phyloP scores from a whole-genome alignment of 2,113 vertebrate genomes.

The Chinchilla lanigera region DNA sequence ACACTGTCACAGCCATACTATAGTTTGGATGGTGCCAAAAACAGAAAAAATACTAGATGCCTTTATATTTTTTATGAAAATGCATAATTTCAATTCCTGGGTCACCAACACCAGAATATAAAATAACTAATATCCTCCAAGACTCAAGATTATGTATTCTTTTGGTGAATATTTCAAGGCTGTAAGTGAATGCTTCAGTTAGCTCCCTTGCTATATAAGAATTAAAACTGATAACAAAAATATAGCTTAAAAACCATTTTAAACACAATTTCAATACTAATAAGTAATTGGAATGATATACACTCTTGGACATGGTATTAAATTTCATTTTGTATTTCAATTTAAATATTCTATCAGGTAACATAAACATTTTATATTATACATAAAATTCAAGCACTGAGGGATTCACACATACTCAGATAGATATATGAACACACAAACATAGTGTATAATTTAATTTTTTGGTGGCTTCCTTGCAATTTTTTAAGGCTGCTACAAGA shows the following conservation, averaged over 20 bases:
- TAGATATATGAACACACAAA: neutral
- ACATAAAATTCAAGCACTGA: neutral
- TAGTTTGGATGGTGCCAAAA: neutral
- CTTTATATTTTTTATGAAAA: neutral
- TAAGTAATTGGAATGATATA: neutral
- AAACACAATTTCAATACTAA: neutral
- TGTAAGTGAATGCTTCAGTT: neutral
- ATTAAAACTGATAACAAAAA: conserved; percentile 1
- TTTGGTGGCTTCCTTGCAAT: neutral
- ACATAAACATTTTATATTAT: neutral
- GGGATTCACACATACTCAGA: neutral
- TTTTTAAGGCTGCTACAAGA: neutral
- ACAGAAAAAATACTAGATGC: neutral
- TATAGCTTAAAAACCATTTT: conserved; percentile 1
- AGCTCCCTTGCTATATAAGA: neutral
- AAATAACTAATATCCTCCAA: neutral
- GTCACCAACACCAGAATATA: neutral
- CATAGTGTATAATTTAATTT: neutral
- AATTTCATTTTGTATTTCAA: conserved; percentile 49
- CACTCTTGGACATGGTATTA: neutral
- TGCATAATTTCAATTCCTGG: neutral
- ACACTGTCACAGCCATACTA: neutral
- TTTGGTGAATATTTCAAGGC: conserved; percentile 11
- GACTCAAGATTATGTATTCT: neutral
- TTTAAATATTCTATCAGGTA: conserved; percentile 24